phyloP scores from a whole-genome alignment of 2,113 vertebrate genomes.

The Pteruthius melanotis region DNA sequence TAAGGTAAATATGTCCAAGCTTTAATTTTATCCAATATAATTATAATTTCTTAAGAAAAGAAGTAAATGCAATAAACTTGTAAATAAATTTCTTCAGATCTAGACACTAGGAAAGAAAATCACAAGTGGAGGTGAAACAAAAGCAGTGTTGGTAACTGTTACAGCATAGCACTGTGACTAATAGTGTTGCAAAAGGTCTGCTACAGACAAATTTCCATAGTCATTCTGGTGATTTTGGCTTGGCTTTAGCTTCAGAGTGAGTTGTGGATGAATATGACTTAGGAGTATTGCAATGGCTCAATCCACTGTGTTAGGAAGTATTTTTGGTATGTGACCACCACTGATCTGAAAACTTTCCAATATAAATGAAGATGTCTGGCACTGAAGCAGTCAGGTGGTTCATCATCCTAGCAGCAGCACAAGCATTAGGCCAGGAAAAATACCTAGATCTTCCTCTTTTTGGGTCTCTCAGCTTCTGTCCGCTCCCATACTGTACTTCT shows the following conservation, averaged over 20 bases:
- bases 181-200: neutral
- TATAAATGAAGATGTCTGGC: neutral
- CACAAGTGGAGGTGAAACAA: neutral
- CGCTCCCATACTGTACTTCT: neutral
- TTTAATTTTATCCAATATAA: neutral
- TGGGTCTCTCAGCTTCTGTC: neutral
- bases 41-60: neutral
- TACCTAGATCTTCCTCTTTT: accelerated
- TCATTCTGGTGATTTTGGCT: neutral
- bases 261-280: neutral
- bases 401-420: neutral
- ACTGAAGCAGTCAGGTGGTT: neutral
- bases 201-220: neutral
- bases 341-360: neutral
- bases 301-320: neutral
- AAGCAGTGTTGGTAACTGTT: neutral
- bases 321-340: neutral
- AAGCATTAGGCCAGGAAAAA: neutral
- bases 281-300: neutral
- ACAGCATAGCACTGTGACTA: neutral
- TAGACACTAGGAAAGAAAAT: neutral
- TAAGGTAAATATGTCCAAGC: neutral
- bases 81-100: neutral
- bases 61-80: neutral
- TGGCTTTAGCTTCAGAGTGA: neutral